These are phyloP conservation scores for Himalopsyche japonica DNA, from an alignment of 2,888 invertebrate species.

Conservation along the genomic window DNA sequence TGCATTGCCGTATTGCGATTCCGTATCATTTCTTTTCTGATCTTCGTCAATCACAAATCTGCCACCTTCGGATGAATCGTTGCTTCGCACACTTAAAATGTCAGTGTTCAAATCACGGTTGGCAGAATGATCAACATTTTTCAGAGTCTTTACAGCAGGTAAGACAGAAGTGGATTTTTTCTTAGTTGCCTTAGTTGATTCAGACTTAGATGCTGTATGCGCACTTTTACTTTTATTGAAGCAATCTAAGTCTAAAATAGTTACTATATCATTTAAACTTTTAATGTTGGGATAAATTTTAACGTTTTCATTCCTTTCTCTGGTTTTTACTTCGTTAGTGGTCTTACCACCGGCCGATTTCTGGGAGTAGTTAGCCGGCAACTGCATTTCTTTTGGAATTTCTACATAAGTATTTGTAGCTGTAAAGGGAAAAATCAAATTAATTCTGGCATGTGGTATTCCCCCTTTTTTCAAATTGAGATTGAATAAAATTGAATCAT, in stretches of 20 bases:
- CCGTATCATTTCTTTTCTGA: background rate
- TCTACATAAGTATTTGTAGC: background rate
- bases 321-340: background rate
- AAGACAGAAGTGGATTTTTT: background rate
- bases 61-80: conserved; percentile 20
- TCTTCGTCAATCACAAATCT: conserved; percentile 24
- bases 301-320: background rate
- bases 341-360: background rate
- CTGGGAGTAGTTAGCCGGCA: background rate
- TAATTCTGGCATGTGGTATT: too few relatives aligned
- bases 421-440: background rate
- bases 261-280: background rate
- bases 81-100: conserved; percentile 2
- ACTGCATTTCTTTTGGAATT: background rate
- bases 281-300: background rate
- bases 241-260: background rate
- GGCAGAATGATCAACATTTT: background rate
- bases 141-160: background rate
- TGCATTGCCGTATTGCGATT: background rate
- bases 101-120: background rate
- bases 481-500: too few relatives aligned
- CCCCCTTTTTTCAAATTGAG: too few relatives aligned
- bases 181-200: background rate
- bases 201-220: background rate
- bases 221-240: background rate